Base-by-base conservation (phyloP, 2,113 vertebrate species). In the Psittacula cyanocephala region DNA sequence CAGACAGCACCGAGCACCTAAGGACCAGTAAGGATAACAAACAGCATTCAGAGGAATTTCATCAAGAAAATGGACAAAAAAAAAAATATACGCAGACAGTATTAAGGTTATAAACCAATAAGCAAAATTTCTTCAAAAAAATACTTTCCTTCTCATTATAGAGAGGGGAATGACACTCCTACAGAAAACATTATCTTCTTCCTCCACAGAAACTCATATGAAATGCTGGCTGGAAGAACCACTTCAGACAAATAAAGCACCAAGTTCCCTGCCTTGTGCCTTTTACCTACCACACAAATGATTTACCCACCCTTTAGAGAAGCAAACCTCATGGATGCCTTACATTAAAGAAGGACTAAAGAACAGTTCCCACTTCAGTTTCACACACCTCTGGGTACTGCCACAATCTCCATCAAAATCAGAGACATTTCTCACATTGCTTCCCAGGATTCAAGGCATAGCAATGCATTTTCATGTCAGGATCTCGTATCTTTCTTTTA, bases 91-190 rank as follows among this genome's bases (percentile, higher is more conserved):
- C 76, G 79, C 62, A 91, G 84, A 82, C 67, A 82, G 55, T 93
- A 95, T 91, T 91, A 86, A 91, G 60, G 87, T 81, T 96, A 95
- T 95, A 97, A 97, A 81, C 60, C 87, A 96, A 87, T 28, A 60
- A 60, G n/a, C 17, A 71, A 72, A 57, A 95, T 95, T 88, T 84
- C 31, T 77, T 92, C 93, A 10, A 95, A 94, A 95, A 74, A 87
- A 57, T 33, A 59, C 16, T 33, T 86, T 93, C 47, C 64, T 46
- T 94, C 75, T 97, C 91, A 88, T 93, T 88, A 95, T 89, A 96
- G 62, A 59, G n/a, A 83, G 79, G 62, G 89, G 47, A 69, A 93
- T 22, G 46, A 92, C 77, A 74, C 35, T 95, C 79, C 84, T n/a
- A 88, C 28, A 81, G 93, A 96, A 97, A 96, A 96, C 77, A 91